Conservation (phyloP, 1,140 invertebrate genomes). For the Drosophila kanapiae region DNA sequence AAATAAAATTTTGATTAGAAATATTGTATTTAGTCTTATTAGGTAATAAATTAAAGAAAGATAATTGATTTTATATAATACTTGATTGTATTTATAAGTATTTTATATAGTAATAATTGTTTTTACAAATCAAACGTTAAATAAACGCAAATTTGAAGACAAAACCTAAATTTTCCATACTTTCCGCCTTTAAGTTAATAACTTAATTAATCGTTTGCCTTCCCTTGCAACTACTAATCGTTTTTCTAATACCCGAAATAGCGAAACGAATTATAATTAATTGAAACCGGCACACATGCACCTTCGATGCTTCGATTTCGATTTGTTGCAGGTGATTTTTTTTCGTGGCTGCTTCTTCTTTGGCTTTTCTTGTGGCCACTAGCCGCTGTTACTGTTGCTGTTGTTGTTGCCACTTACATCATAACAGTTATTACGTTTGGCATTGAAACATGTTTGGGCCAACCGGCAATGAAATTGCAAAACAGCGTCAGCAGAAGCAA, state of each 20-base stretch:
- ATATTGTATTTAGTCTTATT: not conserved
- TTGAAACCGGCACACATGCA: constrained; percentile 7
- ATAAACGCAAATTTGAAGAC: too few relatives aligned
- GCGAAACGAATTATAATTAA: constrained; percentile 2
- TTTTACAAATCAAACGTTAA: not conserved
- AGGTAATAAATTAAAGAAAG: not conserved
- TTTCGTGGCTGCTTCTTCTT: constrained; percentile 21
- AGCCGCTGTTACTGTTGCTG: constrained; percentile 23
- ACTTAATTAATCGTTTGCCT: not conserved
- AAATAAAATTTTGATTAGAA: too few relatives aligned
- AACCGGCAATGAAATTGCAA: constrained; percentile 79
- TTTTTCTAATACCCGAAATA: not conserved
- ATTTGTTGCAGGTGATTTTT: constrained; percentile 32
- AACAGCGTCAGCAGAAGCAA: constrained; percentile 53
- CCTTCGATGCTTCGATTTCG: not conserved
- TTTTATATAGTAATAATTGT: not conserved
- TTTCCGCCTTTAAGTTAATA: not conserved
- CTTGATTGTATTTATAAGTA: not conserved
- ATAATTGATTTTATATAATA: not conserved
- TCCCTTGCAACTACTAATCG: not conserved
- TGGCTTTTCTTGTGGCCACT: constrained; percentile 18
- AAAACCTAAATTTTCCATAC: not conserved
- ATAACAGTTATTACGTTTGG: constrained; percentile 84
- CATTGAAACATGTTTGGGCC: constrained; percentile 78
- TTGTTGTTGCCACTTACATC: constrained; percentile 69